Conservation (phyloP, 2,888 invertebrate genomes). For the Marronus borbonicus region DNA sequence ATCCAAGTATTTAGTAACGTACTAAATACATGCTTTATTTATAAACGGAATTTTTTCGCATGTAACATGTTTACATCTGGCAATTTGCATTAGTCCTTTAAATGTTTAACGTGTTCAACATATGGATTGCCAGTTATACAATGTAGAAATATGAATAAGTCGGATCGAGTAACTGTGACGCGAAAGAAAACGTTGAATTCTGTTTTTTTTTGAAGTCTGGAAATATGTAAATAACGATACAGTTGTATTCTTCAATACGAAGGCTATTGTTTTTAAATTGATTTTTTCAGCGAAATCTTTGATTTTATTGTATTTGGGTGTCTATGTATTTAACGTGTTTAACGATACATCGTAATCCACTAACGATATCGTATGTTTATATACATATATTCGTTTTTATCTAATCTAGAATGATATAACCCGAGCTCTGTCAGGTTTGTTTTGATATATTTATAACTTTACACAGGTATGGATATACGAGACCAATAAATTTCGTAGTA, state of each 20-base stretch:
- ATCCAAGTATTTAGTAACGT: neutral
- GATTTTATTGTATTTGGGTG: neutral
- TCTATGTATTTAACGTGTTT: neutral
- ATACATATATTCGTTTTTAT: constrained; percentile 6
- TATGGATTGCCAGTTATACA: constrained; percentile 1
- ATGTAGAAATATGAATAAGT: constrained; percentile 16
- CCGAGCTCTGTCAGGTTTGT: neutral
- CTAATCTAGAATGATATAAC: constrained; percentile 22
- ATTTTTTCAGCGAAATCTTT: neutral
- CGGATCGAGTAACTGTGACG: constrained; percentile 19
- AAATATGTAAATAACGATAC: neutral
- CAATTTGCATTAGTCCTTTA: constrained; percentile 3
- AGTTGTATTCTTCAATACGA: no score
- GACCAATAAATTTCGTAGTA: no score
- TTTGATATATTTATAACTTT: constrained; percentile 6
- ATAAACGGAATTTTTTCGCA: no score
- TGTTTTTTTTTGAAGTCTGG: constrained; percentile 17
- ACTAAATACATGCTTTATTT: neutral
- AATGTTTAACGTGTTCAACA: constrained; percentile 14
- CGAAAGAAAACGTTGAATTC: constrained; percentile 2
- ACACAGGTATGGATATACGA: no score
- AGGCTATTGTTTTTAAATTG: neutral
- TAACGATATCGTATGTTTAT: neutral
- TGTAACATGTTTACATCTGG: constrained; percentile 15
- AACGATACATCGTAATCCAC: neutral